These are phyloP conservation scores for Tribolium castaneum DNA, from an alignment of 1,140 invertebrate species.

Conservation along the genomic window DNA sequence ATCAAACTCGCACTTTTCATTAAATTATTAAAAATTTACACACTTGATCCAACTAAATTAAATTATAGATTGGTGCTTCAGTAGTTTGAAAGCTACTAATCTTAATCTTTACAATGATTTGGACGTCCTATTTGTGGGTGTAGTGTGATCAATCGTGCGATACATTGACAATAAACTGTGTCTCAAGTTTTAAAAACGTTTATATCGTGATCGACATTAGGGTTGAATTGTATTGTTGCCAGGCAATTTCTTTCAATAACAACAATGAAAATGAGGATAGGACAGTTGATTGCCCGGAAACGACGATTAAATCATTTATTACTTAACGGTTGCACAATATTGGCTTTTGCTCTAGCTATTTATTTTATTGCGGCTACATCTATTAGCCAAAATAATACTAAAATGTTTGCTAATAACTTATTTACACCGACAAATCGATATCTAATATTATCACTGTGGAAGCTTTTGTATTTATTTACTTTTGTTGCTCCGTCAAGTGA, in stretches of 20 bases:
- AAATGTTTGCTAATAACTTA: not conserved
- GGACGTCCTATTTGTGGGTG: not conserved
- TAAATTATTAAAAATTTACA: slow-evolving; percentile 8
- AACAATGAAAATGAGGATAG: slow-evolving; percentile 33
- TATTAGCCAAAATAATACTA: not conserved
- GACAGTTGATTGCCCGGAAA: slow-evolving; percentile 23
- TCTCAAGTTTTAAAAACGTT: slow-evolving; percentile 4
- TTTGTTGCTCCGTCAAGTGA: too few species aligned
- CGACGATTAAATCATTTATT: not conserved
- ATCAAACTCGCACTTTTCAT: slow-evolving; percentile 35
- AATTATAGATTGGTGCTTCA: not conserved
- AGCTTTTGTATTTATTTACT: too few species aligned
- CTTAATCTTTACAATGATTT: not conserved
- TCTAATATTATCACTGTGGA: too few species aligned
- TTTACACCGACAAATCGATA: too few species aligned
- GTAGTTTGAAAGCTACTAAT: not conserved
- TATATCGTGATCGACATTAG: slow-evolving; percentile 27
- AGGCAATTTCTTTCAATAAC: slow-evolving; percentile 39
- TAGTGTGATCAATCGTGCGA: not conserved
- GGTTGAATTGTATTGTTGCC: slow-evolving; percentile 26
- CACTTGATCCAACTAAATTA: not conserved
- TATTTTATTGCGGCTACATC: too few species aligned
- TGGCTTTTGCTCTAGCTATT: not conserved
- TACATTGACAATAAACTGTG: slow-evolving; percentile 15
- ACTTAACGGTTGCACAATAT: slow-evolving; percentile 2